Base-by-base conservation (phyloP, 2,888 invertebrate genomes). In the Cheilosia variabilis region DNA sequence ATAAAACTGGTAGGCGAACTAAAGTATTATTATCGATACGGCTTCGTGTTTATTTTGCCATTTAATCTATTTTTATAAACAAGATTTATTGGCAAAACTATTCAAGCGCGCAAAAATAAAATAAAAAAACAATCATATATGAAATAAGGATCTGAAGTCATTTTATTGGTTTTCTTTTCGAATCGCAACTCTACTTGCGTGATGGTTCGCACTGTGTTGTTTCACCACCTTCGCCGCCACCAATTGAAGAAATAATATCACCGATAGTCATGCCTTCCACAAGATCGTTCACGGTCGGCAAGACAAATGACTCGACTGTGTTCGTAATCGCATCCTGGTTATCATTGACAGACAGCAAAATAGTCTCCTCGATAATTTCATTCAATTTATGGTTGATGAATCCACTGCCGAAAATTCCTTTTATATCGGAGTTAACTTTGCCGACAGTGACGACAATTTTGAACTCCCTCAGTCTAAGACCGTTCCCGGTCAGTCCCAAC, bases 311-410 rank as follows among this genome's bases (percentile, higher is more conserved):
- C 71, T 90, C 88, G n/a, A 89, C 82, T 27, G 87, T 86, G 0
- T 88, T 43, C 6, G 90, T 88, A 1, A 90, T 76, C 13, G 88
- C 80, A 0, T 90, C 88, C 19, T 90, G 89, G 78, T 91, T 91
- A 19, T 91, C 91, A 73, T 91, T 91, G 47, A 91, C 75, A 4
- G 87, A 82, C 34, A 91, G 34, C 58, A 79, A 73, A 53, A 91
- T 86, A 72, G 89, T 88, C 73, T 91, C 91, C 83, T 90, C 91
- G 65, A 91, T 68, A 17, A 91, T 50, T 27, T 90, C 88, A 76
- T 91, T 91, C 4, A 91, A 41, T 72, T 90, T 90, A 4, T 87
- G 84, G 57, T 91, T 91, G 55, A 91, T 43, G 19, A 90, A 88
- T 34, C 87, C 80, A 27, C 89, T 84, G 19, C 88, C 88, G 7